Evolutionary conservation across 2,888 invertebrate genomes (phyloP).

Genomic region (Caradrina kadenii): DNA sequence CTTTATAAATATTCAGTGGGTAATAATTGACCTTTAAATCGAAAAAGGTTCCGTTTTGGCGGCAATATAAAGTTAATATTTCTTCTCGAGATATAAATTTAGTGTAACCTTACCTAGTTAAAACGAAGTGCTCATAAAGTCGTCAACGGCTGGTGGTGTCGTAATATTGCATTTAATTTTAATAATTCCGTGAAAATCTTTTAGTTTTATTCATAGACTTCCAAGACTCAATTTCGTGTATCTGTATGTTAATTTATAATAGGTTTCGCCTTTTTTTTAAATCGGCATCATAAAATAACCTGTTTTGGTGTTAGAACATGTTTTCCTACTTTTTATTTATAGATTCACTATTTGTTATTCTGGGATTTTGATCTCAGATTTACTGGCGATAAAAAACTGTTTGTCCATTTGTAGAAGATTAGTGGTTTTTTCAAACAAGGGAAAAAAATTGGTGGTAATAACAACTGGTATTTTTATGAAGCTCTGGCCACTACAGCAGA

Average conservation of each 20-base stretch:
- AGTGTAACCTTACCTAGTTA: conserved; percentile 52
- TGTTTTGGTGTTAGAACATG: conserved; percentile 38
- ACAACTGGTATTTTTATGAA: background rate
- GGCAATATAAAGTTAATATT: conserved; percentile 42
- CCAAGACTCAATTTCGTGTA: conserved; percentile 35
- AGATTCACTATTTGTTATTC: conserved; percentile 36
- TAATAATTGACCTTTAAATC: conserved; percentile 81
- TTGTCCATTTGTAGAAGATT: conserved; percentile 19
- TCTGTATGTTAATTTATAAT: conserved; percentile 41
- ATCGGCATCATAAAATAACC: conserved; percentile 43
- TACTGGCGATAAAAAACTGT: conserved; percentile 22
- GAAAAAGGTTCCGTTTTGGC: conserved; percentile 74
- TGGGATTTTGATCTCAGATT: conserved; percentile 16
- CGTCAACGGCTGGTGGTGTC: conserved; percentile 32
- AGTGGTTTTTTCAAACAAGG: conserved; percentile 9
- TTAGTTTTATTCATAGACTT: conserved; percentile 55
- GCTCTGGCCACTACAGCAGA: background rate
- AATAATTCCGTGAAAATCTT: conserved; percentile 41
- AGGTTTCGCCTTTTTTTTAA: conserved; percentile 23
- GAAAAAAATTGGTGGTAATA: background rate
- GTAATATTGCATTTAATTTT: conserved; percentile 52
- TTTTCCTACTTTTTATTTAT: conserved; percentile 42
- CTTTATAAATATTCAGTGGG: conserved; percentile 80
- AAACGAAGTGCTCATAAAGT: conserved; percentile 52
- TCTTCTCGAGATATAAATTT: conserved; percentile 49